Evolutionary conservation across 2,797 vertebrate genomes (phyloP), one percentile per base, ranked within the genome.

Genomic region (Uromys caudimaculatus): DNA sequence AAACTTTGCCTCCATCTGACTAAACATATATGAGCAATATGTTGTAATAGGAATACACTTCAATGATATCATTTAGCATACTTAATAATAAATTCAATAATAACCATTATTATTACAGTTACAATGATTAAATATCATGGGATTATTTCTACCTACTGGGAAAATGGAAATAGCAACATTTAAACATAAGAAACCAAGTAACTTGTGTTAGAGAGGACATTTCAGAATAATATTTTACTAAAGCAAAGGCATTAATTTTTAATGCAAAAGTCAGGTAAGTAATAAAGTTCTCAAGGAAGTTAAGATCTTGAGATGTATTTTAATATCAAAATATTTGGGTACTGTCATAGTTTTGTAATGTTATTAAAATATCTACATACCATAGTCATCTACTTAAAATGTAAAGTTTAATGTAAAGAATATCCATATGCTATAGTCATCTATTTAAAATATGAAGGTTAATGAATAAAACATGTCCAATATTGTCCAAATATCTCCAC

Each of bases 221-320:
- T 89, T 96, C 78, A 96, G 41, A 82, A 83, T 23, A 91, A 77
- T 60, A 84, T 86, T 88, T 93, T 29, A 81, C 84, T 76, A 60
- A 93, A 91, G 41, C 56, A 81, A 56, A 87, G 21, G 8, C 71
- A 77, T 78, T 91, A 35, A 86, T 89, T 77, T 85, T 92, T 52
- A 87, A 90, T 95, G 41, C 13, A 52, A 89, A 90, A 67, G 3
- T 8, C n/a, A 93, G 32, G 32, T 35, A 85, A 84, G 17, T 52
- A 81, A 93, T 14, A n/a, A 79, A 75, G 35, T 90, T 92, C 87
- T 93, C 73, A 94, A 93, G 3, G n/a, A 54, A 77, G 29, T 5
- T 83, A 4, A 81, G 44, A 4, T 89, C 29, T 90, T 92, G 52
- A 91, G n/a, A 84, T 54, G 24, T 11, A 12, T 24, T 44, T 23